phyloP scores from a whole-genome alignment of 2,113 vertebrate genomes.

The Paradoxurus hermaphroditus region DNA sequence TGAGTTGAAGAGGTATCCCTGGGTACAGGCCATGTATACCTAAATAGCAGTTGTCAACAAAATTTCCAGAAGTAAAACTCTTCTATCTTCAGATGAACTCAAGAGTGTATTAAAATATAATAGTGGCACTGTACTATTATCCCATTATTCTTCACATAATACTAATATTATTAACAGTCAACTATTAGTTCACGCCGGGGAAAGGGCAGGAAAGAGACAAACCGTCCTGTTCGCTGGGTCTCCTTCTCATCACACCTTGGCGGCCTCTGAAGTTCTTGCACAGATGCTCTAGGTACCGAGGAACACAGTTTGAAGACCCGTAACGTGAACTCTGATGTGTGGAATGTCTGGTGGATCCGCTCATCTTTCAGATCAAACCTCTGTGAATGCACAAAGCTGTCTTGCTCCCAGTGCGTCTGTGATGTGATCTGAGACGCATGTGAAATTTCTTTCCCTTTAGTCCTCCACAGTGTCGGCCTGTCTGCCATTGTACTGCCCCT shows the following conservation, averaged over 20 bases:
- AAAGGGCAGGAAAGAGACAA: neutral
- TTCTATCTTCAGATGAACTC: neutral
- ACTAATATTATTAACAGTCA: neutral
- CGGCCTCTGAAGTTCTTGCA: slow-evolving; percentile 6
- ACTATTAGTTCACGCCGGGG: neutral
- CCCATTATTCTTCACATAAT: neutral
- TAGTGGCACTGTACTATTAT: neutral
- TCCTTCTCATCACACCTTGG: neutral
- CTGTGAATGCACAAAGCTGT: neutral
- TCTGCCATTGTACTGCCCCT: neutral
- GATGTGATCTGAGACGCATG: neutral
- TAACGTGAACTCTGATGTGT: neutral
- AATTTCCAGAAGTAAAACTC: neutral
- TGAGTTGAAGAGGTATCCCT: neutral
- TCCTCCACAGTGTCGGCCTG: neutral
- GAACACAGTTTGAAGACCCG: slow-evolving; percentile 3
- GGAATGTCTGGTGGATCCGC: neutral
- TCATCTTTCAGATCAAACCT: slow-evolving; percentile 2
- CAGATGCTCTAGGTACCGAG: neutral
- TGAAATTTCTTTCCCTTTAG: neutral
- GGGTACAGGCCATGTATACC: neutral
- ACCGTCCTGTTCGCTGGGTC: neutral
- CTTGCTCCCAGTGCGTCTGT: neutral
- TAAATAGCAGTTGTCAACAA: neutral
- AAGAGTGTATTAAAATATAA: neutral